Evolutionary conservation across 35 echinoderm and acorn worm species (phyloP).

Genomic region (Ophiothrix spiculata): DNA sequence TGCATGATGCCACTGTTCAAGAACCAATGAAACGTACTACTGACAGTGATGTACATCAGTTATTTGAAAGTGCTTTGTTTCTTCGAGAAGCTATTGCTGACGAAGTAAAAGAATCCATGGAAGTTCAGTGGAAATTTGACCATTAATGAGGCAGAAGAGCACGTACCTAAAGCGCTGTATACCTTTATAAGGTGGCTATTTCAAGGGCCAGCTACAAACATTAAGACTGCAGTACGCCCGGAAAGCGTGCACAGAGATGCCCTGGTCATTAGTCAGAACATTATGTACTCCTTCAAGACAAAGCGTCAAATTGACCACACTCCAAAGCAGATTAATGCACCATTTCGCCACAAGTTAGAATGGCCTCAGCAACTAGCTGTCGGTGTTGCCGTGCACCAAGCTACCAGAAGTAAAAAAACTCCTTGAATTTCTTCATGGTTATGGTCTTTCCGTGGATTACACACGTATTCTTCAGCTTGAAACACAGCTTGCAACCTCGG

Average conservation of each 20-base stretch:
- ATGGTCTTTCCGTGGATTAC: slow-evolving; percentile 29
- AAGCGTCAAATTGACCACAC: neutral
- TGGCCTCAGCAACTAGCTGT: slow-evolving; percentile 15
- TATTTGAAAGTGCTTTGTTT: slow-evolving; percentile 15
- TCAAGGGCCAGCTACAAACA: neutral
- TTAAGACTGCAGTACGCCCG: slow-evolving; percentile 8
- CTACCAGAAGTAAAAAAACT: slow-evolving; percentile 31
- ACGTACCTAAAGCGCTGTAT: slow-evolving; percentile 20
- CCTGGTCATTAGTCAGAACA: slow-evolving; percentile 19
- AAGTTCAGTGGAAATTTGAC: slow-evolving; percentile 13
- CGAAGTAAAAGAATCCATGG: no score
- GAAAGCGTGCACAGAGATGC: neutral
- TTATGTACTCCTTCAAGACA: slow-evolving; percentile 25
- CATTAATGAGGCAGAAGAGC: slow-evolving; percentile 6
- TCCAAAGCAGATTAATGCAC: neutral
- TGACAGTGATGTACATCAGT: neutral
- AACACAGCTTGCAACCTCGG: slow-evolving; percentile 33
- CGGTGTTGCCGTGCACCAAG: slow-evolving; percentile 10
- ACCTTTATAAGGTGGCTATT: slow-evolving; percentile 15
- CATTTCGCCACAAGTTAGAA: slow-evolving; percentile 1
- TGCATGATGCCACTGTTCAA: neutral
- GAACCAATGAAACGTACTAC: slow-evolving; percentile 2
- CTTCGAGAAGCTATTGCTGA: slow-evolving; percentile 5
- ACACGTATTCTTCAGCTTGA: slow-evolving; percentile 11
- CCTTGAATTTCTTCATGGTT: neutral